Conservation (phyloP, 2,888 invertebrate species). For the Lochmaea crataegi region DNA sequence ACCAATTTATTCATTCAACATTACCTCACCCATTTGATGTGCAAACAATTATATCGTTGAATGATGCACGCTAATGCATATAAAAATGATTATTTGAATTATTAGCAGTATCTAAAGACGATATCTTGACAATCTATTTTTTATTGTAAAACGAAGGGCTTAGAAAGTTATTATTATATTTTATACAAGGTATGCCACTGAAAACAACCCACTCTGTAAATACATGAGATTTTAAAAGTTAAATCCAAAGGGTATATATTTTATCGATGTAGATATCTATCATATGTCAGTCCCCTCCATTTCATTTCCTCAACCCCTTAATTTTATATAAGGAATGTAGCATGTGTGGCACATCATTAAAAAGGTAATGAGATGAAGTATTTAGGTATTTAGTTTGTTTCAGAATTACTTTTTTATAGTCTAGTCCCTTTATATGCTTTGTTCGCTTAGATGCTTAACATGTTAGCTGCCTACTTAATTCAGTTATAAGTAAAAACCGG, state of each 20-base stretch:
- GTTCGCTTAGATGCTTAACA: neutral
- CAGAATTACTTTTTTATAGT: neutral
- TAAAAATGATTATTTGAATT: neutral
- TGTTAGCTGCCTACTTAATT: neutral
- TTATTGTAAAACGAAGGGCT: neutral
- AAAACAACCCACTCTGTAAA: neutral
- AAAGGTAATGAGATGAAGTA: slow-evolving; percentile 3
- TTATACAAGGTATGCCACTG: neutral
- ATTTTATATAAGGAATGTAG: neutral
- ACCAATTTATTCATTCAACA: neutral
- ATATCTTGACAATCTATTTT: neutral
- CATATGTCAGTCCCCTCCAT: neutral
- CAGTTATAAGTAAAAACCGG: no score
- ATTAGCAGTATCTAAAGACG: neutral
- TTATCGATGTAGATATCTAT: neutral
- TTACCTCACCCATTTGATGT: no score
- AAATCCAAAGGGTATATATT: neutral
- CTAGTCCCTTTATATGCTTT: neutral
- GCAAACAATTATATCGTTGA: no score
- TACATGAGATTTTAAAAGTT: neutral
- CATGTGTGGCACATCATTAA: neutral
- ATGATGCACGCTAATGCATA: neutral
- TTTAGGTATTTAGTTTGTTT: neutral
- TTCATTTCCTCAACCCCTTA: neutral
- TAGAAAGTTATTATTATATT: neutral